Conservation (phyloP, 2,797 vertebrate species). For the Hippopotamyrus pictus region DNA sequence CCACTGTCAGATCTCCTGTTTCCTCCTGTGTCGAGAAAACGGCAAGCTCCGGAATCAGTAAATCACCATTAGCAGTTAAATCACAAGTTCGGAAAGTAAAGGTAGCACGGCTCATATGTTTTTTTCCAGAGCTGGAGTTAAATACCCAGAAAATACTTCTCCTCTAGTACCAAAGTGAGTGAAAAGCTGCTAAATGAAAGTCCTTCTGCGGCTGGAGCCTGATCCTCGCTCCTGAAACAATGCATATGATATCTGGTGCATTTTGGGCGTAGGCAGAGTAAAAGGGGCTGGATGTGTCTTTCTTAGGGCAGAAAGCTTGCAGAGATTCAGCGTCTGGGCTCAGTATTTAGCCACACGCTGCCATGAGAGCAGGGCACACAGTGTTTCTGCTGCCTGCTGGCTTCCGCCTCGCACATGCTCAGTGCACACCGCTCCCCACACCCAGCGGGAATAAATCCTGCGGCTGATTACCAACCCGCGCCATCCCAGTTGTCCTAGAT, state of each 20-base stretch:
- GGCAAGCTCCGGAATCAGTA: conserved; percentile 33
- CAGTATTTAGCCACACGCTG: not conserved
- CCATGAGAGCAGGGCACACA: not conserved
- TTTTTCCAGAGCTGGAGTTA: not conserved
- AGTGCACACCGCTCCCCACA: not conserved
- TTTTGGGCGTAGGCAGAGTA: not conserved
- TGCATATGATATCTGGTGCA: not conserved
- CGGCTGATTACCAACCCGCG: not conserved
- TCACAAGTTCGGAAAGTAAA: not conserved
- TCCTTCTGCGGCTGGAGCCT: not conserved
- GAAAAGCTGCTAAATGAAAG: not conserved
- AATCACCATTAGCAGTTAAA: conserved; percentile 28
- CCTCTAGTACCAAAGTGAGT: not conserved
- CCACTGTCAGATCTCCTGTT: conserved; percentile 18
- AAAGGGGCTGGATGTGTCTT: conserved; percentile 27
- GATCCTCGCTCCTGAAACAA: not conserved
- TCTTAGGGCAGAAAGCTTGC: conserved; percentile 46
- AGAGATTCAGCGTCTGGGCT: conserved; percentile 31
- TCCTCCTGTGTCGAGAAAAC: conserved; percentile 27
- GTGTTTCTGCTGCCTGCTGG: conserved; percentile 1
- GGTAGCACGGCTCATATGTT: not conserved
- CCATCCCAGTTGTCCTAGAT: not conserved
- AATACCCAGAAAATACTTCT: not conserved
- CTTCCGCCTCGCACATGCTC: not conserved
- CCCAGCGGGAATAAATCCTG: not conserved